These are phyloP conservation scores for Parnassius smintheus DNA, from an alignment of 2,888 invertebrate species.

Conservation along the genomic window DNA sequence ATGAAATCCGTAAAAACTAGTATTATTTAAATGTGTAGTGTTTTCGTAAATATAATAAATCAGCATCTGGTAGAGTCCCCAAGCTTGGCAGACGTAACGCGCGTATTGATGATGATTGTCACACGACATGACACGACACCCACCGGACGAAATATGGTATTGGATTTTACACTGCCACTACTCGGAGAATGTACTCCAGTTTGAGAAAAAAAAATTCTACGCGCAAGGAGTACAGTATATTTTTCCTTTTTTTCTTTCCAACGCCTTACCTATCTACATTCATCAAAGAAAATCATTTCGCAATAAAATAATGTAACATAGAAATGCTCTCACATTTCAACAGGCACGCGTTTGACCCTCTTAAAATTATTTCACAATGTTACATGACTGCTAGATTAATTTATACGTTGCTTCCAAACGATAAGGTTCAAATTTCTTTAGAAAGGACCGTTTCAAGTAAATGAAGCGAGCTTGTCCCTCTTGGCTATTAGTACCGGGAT, in stretches of 20 bases:
- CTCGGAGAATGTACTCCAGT: no score
- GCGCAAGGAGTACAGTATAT: no score
- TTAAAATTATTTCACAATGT: constrained; percentile 57
- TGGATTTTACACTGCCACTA: no score
- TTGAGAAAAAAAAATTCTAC: no score
- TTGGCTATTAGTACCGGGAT: constrained; percentile 75
- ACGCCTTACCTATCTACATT: not conserved
- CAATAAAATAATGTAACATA: constrained; percentile 78
- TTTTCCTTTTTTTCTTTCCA: not conserved
- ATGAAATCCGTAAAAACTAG: no score
- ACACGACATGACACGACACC: no score
- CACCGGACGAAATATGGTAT: no score
- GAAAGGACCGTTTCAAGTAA: constrained; percentile 22
- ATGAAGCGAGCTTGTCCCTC: constrained; percentile 43
- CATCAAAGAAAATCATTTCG: constrained; percentile 40
- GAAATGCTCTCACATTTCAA: constrained; percentile 77
- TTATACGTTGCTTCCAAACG: constrained; percentile 30
- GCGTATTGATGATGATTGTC: no score
- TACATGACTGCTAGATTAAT: constrained; percentile 31
- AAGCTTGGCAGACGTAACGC: no score
- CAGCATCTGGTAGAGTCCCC: no score
- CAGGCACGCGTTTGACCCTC: constrained; percentile 53
- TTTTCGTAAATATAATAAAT: no score
- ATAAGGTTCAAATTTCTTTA: constrained; percentile 24
- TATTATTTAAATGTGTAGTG: no score